Percentiles rank a stretch among this genome's conserved stretches.
Evolutionary conservation across 2,797 vertebrate genomes (phyloP).

Genomic region (Poecilia wingei): DNA sequence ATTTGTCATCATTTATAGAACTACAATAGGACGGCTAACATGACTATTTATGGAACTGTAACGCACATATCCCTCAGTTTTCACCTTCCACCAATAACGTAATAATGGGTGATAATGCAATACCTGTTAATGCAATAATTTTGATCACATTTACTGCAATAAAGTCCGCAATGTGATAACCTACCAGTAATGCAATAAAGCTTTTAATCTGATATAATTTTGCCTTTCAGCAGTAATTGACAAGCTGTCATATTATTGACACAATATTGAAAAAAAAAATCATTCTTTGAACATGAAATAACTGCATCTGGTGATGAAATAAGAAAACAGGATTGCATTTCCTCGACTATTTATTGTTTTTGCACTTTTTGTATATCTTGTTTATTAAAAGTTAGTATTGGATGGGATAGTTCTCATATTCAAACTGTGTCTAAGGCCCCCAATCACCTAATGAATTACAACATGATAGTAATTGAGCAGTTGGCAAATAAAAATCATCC

Average conservation of each 20-base stretch:
- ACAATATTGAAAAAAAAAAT: background rate
- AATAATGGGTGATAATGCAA: background rate
- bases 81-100: background rate
- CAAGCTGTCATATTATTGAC: background rate
- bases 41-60: background rate
- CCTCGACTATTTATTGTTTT: background rate
- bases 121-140: background rate
- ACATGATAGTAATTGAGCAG: background rate
- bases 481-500: background rate
- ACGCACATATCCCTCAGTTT: background rate
- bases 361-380: background rate
- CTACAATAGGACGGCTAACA: background rate
- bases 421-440: too few relatives aligned
- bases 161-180: background rate
- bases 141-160: background rate
- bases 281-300: background rate
- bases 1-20: background rate
- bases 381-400: background rate
- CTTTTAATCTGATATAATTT: background rate
- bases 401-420: background rate
- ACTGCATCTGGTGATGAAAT: background rate
- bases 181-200: background rate
- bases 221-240: background rate
- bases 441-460: background rate
- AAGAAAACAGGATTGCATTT: background rate